These are phyloP conservation scores for Oriolus oriolus DNA, from an alignment of 2,113 vertebrate species.

Conservation along the genomic window DNA sequence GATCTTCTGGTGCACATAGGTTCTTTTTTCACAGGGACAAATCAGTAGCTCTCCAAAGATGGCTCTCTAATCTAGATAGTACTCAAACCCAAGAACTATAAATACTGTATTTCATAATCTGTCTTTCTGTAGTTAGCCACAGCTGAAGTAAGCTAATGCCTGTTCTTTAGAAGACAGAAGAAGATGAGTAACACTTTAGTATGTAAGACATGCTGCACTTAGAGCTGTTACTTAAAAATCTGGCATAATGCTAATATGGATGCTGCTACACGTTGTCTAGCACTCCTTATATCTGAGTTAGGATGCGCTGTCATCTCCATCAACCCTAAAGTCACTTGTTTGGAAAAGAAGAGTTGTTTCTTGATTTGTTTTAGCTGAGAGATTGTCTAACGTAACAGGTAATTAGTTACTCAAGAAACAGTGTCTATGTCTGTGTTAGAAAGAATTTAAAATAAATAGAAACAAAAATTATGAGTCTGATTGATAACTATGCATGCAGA, in stretches of 20 bases:
- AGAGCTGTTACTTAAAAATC: not conserved
- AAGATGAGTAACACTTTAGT: not conserved
- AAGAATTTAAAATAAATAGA: not conserved
- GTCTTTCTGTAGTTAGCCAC: not conserved
- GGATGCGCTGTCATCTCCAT: not conserved
- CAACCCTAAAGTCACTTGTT: not conserved
- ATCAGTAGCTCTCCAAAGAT: not conserved
- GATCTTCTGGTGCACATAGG: not conserved
- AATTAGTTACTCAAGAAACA: not conserved
- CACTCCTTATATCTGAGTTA: not conserved
- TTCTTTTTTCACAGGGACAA: not conserved
- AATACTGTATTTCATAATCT: not conserved
- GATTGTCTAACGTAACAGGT: not conserved
- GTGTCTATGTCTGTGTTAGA: not conserved
- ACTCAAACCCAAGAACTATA: not conserved
- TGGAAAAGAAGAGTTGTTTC: not conserved
- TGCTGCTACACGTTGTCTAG: not conserved
- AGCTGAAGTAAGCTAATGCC: not conserved
- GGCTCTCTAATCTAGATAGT: not conserved
- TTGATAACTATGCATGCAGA: not conserved
- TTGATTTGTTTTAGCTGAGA: not conserved
- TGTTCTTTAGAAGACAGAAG: not conserved
- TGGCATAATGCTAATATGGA: not conserved
- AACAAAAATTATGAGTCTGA: not conserved
- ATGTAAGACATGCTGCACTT: not conserved